Evolutionary conservation across 1,140 invertebrate species (phyloP), one percentile per base, ranked within the genome.

Genomic region (Panulirus ornatus): DNA sequence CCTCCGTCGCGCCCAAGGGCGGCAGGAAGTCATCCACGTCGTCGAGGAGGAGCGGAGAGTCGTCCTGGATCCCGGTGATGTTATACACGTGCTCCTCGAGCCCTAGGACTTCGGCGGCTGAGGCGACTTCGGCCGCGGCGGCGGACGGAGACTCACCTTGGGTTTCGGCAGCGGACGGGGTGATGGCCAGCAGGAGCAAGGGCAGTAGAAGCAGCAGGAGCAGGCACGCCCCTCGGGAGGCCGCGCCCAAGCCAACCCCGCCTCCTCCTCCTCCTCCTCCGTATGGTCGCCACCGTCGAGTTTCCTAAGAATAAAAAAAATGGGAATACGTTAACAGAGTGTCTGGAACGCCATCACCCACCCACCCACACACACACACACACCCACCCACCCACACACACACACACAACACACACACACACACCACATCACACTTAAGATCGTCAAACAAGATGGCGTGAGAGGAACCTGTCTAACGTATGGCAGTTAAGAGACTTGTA

Each of bases 131-230:
- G 42, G 16, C 40, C 1, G 76, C 22, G 8, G 73, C 16, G 42
- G 42, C n/a, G 76, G 44, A 42, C 76, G n/a, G 76, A 79, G 76
- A 79, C 76, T 79, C 76, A 79, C 76, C 76, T 79, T 47, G 76
- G 1, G 42, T 79, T 16, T 79, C 76, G 19, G 76, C 38, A n/a
- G 73, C 38, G 16, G 73, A 42, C 73, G 42, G 19, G 6, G 73
- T 30, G 42, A 42, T 34, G 1, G 44, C 30, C 22, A 30, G 16
- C 30, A 34, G 42, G 2, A 51, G 76, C 2, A 34, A n/a, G 42
- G 27, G 42, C 30, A 44, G 40, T 38, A 76, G 36, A 1, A 76
- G 38, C 6, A 79, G 76, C 73, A 76, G 36, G 16, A 38, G 36
- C 73, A 42, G 19, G 22, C 73, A 76, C 5, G 38, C 19, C 9